Percentiles rank a stretch among this genome's conserved stretches.
Conservation (phyloP, 2,888 invertebrate genomes). For the Sympetrum striolatum region DNA sequence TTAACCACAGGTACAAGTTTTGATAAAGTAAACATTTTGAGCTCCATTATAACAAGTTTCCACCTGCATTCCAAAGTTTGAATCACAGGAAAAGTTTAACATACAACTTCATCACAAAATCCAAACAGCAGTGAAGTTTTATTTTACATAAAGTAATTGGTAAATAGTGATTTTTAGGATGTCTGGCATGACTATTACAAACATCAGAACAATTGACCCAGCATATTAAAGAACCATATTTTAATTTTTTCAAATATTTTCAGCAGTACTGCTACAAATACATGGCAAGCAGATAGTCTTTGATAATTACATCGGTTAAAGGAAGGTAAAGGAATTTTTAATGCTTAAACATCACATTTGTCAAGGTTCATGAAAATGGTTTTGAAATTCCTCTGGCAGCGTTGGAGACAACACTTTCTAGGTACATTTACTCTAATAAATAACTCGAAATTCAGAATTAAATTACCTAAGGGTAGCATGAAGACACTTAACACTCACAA, state of each 20-base stretch:
- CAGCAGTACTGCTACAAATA: background rate
- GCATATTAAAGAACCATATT: background rate
- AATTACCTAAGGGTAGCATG: conserved; percentile 4
- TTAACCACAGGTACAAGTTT: conserved; percentile 38
- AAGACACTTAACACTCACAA: conserved; percentile 11
- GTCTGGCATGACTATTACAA: background rate
- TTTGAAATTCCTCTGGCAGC: conserved; percentile 1
- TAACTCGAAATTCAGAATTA: conserved; percentile 2
- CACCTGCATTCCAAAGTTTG: background rate
- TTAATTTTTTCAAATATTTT: background rate
- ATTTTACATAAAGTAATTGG: background rate
- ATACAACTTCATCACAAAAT: background rate
- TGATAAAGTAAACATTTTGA: conserved; percentile 31
- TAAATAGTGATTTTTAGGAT: background rate
- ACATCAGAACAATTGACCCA: background rate
- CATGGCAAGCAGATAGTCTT: background rate
- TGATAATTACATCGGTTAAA: background rate
- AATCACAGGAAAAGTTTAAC: conserved; percentile 13
- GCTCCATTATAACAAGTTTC: background rate
- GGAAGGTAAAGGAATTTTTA: background rate
- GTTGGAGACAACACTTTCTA: background rate
- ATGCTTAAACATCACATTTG: background rate
- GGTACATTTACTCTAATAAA: conserved; percentile 33
- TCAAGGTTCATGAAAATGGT: background rate
- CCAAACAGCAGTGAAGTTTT: background rate